phyloP scores from a whole-genome alignment of 2,797 vertebrate genomes.

The Siniperca obscura region DNA sequence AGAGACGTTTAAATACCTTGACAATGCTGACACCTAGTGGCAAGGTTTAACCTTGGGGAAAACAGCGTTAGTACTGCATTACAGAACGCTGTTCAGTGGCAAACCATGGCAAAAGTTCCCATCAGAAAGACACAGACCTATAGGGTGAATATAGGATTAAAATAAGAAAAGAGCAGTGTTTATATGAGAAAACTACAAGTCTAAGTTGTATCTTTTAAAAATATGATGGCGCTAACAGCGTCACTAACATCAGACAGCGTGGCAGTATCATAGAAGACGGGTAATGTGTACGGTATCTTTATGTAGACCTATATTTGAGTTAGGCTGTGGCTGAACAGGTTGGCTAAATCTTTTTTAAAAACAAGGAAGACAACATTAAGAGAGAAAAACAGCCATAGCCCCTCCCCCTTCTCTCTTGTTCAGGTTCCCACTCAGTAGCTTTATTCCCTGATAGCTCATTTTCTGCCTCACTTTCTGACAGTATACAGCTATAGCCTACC shows the following conservation, averaged over 20 bases:
- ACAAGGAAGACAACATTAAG: background rate
- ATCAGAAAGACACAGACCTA: background rate
- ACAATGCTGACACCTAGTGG: conserved; percentile 69
- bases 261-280: background rate
- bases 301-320: background rate
- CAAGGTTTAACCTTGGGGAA: rapidly evolving
- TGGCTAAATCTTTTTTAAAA: background rate
- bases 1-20: background rate
- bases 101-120: background rate
- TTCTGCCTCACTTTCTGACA: background rate
- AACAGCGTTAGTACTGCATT: background rate
- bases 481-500: background rate
- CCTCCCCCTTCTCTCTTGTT: no score
- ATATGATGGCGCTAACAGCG: background rate
- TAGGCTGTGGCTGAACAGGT: background rate
- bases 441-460: no score
- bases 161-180: no score
- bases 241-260: no score
- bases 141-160: background rate
- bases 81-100: no score
- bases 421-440: no score
- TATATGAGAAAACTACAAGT: no score
- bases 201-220: no score
- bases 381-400: no score
- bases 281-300: background rate